Evolutionary conservation across 2,797 vertebrate species (phyloP).

Genomic region (Falco columbarius): DNA sequence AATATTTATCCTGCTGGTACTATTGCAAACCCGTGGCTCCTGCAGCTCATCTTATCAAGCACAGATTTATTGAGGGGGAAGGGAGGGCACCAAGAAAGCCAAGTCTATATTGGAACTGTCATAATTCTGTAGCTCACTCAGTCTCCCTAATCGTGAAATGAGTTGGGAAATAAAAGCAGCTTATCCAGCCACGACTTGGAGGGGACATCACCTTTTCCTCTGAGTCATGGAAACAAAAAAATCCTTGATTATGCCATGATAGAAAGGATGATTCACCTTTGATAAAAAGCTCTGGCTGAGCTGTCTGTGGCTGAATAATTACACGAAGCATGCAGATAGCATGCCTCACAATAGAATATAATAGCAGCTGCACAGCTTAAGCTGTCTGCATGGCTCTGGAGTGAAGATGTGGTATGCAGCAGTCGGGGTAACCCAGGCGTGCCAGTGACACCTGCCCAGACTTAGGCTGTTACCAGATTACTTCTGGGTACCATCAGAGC

Average conservation of each 20-base stretch:
- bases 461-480: slow-evolving; percentile 11
- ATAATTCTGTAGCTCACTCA: not conserved
- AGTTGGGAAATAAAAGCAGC: not conserved
- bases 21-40: not conserved
- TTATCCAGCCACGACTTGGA: not conserved
- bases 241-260: not conserved
- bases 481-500: not conserved
- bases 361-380: not conserved
- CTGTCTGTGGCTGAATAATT: not conserved
- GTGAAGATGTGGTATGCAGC: not conserved
- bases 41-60: not conserved
- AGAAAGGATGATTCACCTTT: slow-evolving; percentile 2
- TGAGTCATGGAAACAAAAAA: not conserved
- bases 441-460: not conserved
- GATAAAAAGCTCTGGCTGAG: slow-evolving; percentile 8
- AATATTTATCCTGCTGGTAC: slow-evolving; percentile 55
- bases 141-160: not conserved
- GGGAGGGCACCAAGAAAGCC: not conserved
- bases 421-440: not conserved
- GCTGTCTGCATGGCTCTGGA: not conserved
- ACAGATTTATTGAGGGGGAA: not conserved
- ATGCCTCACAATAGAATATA: not conserved
- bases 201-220: not conserved
- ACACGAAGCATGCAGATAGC: not conserved
- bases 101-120: not conserved